Percentiles rank a stretch among this genome's conserved stretches.
These are phyloP conservation scores for Orthonevra nobilis DNA, from an alignment of 2,888 invertebrate species.

Conservation along the genomic window DNA sequence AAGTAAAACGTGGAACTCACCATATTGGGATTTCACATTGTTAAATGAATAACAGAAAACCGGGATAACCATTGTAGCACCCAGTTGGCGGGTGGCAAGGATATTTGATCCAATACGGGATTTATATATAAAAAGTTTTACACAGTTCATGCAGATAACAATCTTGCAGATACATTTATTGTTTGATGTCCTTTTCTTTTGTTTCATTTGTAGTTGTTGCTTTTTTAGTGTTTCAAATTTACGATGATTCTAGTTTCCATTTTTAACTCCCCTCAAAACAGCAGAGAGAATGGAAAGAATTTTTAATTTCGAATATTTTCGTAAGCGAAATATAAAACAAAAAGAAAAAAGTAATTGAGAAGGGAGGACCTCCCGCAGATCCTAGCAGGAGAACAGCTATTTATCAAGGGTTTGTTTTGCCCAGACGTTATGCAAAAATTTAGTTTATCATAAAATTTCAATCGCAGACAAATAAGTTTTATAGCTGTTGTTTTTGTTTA, in stretches of 20 bases:
- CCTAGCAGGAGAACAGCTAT: constrained; percentile 23
- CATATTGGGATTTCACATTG: constrained; percentile 52
- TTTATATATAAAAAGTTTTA: constrained; percentile 14
- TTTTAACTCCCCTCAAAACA: neutral
- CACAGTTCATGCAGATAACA: constrained; percentile 59
- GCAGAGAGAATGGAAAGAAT: constrained; percentile 28
- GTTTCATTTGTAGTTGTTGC: constrained; percentile 1
- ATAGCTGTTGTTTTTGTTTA: constrained; percentile 12
- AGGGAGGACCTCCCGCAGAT: neutral
- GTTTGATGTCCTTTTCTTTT: neutral
- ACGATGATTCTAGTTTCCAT: constrained; percentile 36
- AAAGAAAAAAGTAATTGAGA: constrained; percentile 1
- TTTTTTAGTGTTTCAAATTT: constrained; percentile 20
- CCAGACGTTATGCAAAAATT: constrained; percentile 69
- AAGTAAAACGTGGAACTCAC: constrained; percentile 1
- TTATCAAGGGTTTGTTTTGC: constrained; percentile 49
- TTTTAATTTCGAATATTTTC: constrained; percentile 64
- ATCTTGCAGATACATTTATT: constrained; percentile 65
- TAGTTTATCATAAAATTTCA: constrained; percentile 68
- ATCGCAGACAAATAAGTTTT: constrained; percentile 66
- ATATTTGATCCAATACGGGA: neutral
- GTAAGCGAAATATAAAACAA: neutral
- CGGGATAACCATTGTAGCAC: constrained; percentile 58
- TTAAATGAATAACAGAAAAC: constrained; percentile 65
- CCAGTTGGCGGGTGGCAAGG: neutral